Base-by-base conservation (phyloP, 1,140 invertebrate species). In the Campodea augens region DNA sequence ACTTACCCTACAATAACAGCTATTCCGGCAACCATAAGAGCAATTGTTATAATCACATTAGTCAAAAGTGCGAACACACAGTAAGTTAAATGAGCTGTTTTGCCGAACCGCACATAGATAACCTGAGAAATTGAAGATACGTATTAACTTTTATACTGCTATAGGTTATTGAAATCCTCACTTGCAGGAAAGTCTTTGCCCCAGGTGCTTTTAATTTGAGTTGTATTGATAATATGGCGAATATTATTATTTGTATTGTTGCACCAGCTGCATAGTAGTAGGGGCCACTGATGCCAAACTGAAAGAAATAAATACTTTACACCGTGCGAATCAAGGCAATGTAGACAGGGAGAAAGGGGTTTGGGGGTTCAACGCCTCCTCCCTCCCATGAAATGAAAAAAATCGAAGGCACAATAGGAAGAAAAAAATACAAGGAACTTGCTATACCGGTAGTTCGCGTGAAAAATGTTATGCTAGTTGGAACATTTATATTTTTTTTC, bases 191-290 rank as follows among this genome's bases (percentile, higher is more conserved):
- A 1, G 63, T 65, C 43, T 63, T 61, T 18, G 63, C 62, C 7
- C 62, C 62, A 0, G 63, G 63, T 0, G 62, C 63, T 25, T 59
- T 52, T 12, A 56, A 56, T 46, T 60, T 60, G 20, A 63, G 45
- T 45, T 62, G 54, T n/a, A 62, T 55, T 19, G 60, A 60, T 7
- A 64, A 45, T 4, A 65, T 59, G 13, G 61, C 54, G 46, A 66
- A 66, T 13, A 65, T 52, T 40, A 64, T 54, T 15, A 64, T 56
- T 51, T 64, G 63, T 40, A 63, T 55, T 37, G 58, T 58, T 38
- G 63, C 61, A 2, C 64, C 64, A 12, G 60, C 54, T n/a, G 63
- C 57, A 46, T 65, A 65, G 62, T 62, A 66, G 43, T 62, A 64
- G 1, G 61, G 53, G 18, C 64, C 64, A 29, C 60, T 60, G 3